Conservation (phyloP, 2,888 invertebrate genomes). For the Ditylenchus weischeri region DNA sequence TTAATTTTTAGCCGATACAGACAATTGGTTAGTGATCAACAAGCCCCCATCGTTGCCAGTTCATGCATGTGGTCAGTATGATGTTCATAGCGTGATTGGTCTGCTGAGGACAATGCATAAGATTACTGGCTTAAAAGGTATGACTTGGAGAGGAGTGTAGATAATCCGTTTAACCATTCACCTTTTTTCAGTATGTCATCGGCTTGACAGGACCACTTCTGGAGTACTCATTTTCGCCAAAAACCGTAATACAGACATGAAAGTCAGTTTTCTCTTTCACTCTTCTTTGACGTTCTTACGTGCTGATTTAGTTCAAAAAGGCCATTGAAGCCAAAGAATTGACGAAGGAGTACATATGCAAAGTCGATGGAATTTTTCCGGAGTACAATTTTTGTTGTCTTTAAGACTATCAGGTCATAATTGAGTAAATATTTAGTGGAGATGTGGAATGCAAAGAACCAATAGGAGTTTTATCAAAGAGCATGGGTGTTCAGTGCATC, state of each 20-base stretch:
- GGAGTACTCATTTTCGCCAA: slow-evolving; percentile 87
- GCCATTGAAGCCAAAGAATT: slow-evolving; percentile 87
- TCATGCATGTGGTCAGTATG: slow-evolving; percentile 94
- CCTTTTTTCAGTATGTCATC: slow-evolving; percentile 46
- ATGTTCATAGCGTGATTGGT: slow-evolving; percentile 83
- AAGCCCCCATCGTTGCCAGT: slow-evolving; percentile 55
- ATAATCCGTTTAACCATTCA: neutral
- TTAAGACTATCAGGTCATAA: slow-evolving; percentile 5
- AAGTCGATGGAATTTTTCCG: slow-evolving; percentile 88
- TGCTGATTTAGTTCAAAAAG: slow-evolving; percentile 74
- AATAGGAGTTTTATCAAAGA: slow-evolving; percentile 66
- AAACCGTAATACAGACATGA: slow-evolving; percentile 84
- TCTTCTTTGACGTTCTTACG: neutral
- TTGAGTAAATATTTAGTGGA: slow-evolving; percentile 36
- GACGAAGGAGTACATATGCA: slow-evolving; percentile 88
- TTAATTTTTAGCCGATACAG: slow-evolving; percentile 94
- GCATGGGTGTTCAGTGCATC: slow-evolving; percentile 92
- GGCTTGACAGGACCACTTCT: slow-evolving; percentile 80
- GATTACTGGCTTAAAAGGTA: slow-evolving; percentile 63
- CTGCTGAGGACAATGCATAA: slow-evolving; percentile 27
- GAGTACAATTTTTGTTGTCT: slow-evolving; percentile 67
- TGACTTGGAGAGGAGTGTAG: slow-evolving; percentile 62
- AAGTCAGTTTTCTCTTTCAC: slow-evolving; percentile 26
- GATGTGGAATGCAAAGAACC: slow-evolving; percentile 51
- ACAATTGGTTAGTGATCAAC: slow-evolving; percentile 87